These are phyloP conservation scores for Drosophila leontia DNA, from an alignment of 1,140 invertebrate genomes.

Conservation along the genomic window DNA sequence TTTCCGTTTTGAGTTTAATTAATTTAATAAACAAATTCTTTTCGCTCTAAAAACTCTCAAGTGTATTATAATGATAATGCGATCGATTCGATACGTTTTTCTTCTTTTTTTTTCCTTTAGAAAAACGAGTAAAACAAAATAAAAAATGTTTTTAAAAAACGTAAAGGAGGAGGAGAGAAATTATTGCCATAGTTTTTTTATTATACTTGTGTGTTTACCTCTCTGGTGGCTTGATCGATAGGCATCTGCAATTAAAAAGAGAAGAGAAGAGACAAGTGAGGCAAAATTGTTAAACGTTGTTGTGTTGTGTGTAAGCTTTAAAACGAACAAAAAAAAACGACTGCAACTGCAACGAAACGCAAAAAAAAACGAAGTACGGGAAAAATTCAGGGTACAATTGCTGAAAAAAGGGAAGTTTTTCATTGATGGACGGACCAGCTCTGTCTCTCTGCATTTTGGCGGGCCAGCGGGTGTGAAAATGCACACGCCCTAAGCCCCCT, in stretches of 20 bases:
- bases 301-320: slow-evolving; percentile 63
- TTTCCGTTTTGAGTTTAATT: slow-evolving; percentile 65
- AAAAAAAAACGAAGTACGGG: slow-evolving; percentile 12
- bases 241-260: slow-evolving; percentile 88
- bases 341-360: slow-evolving; percentile 19
- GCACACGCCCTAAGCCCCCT: slow-evolving; percentile 60
- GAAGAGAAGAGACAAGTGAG: slow-evolving; percentile 85
- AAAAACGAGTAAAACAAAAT: slow-evolving; percentile 19
- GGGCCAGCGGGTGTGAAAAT: slow-evolving; percentile 80
- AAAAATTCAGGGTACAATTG: slow-evolving; percentile 32
- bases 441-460: slow-evolving; percentile 34
- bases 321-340: slow-evolving; percentile 34
- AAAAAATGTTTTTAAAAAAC: slow-evolving; percentile 15
- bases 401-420: slow-evolving; percentile 30
- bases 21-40: slow-evolving; percentile 78
- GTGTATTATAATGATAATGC: slow-evolving; percentile 45
- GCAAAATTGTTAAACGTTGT: slow-evolving; percentile 73
- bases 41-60: slow-evolving; percentile 85
- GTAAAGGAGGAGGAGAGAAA: slow-evolving; percentile 40
- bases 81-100: slow-evolving; percentile 43
- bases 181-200: slow-evolving; percentile 80
- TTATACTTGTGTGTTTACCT: slow-evolving; percentile 86
- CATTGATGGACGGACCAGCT: slow-evolving; percentile 26
- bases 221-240: slow-evolving; percentile 89
- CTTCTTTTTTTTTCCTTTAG: slow-evolving; percentile 15